Evolutionary conservation across 2,113 vertebrate species (phyloP), one percentile per base, ranked within the genome.

Genomic region (Dermatemys mawii): DNA sequence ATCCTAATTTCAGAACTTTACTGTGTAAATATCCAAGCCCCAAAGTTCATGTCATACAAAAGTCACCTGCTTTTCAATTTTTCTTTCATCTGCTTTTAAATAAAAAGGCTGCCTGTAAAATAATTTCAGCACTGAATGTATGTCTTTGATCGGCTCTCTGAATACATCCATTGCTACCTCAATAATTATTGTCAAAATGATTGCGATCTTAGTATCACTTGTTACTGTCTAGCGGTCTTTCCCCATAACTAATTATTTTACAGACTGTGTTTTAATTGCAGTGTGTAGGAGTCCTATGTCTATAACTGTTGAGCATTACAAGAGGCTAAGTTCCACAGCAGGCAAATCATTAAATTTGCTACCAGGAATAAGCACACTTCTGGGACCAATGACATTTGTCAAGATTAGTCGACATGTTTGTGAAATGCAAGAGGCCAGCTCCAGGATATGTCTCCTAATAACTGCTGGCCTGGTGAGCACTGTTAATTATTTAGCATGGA

Each of bases 401-500:
- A 97, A 95, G 97, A 96, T 88, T 94, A 96, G 87, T 90, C 89
- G 70, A 6, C 90, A 85, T 96, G 84, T 93, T 96, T 94, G 89
- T 86, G 44, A 83, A 97, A 96, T 97, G 94, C 96, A 98, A 97
- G 95, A 93, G 84, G 89, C 81, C 95, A 94, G 60, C 91, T 92
- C 83, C 60, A 95, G 92, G 83, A 96, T 95, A 94, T 53, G 57
- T 93, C 94, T 95, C 93, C 92, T 92, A 85, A 70, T 97, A 98
- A 98, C 82, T 93, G 24, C 79, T 95, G 93, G 86, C 67, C 35
- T 94, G 88, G 93, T 97, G 97, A 98, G 88, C 97, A 96, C 81
- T 94, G 97, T 98, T 97, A 98, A 98, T 98, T 98, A 98, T 98
- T 98, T 97, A 98, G 84, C 88, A 70, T 84, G 81, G 81, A 88